Base-by-base conservation (phyloP, 2,888 invertebrate genomes). In the Synergus itoensis region DNA sequence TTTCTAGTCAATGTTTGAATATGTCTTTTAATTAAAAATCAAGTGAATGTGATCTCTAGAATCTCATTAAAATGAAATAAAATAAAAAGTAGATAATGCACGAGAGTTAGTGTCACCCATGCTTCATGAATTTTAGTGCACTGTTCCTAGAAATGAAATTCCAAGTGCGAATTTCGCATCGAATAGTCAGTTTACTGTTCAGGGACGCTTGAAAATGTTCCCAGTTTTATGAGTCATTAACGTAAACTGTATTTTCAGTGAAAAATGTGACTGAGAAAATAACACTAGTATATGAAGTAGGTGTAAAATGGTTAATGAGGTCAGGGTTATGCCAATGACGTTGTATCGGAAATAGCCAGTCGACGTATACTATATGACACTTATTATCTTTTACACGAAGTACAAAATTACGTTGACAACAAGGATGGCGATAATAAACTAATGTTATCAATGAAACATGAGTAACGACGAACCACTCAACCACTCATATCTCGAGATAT, bases 251-350 rank as follows among this genome's bases (percentile, higher is more conserved):
- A 18, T 60, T 48, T 60, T 21, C 12, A 43, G 28, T 69, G 48
- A 48, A 69, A 69, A 69, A 45, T 48, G n/a, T 16, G 69, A 45
- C 45, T 69, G 28, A 14, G 36, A 69, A 69, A 53, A 69, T 69
- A 28, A 11, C 18, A 60, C 36, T 79, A 79, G 65, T 84, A 83
- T 83, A 5, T 80, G 83, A 83, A 84, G 80, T 81, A 81, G 83
- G 80, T 76, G 79, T 60, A 78, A 77, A 83, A 63, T 81, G 81
- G 77, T 79, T 85, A 84, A 84, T 83, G 82, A 85, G 83, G 84
- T 84, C 84, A 86, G 82, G 85, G 86, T 85, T 85, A 81, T 82
- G 79, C 77, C 78, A 80, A 82, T 81, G 83, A 81, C 65, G 80
- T 63, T 65, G 67, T 82, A 84, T 84, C 82, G 80, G 80, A 81